These are phyloP conservation scores for Chrysoperla carnea DNA, from an alignment of 1,140 invertebrate species.

Conservation along the genomic window DNA sequence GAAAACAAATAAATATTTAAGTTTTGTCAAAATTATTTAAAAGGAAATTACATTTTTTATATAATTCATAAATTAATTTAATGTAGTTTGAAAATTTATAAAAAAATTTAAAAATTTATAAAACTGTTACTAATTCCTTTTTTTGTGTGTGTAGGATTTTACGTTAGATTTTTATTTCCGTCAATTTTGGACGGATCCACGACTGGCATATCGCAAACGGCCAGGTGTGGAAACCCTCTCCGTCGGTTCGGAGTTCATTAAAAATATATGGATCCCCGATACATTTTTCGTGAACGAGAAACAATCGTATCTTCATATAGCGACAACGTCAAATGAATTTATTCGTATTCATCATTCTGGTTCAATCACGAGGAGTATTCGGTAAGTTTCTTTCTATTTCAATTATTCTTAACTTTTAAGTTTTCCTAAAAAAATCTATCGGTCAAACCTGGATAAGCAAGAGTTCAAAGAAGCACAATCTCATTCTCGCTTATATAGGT, in stretches of 20 bases:
- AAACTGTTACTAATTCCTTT: background rate
- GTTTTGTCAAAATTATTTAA: too few species aligned
- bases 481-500: too few species aligned
- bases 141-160: constrained; percentile 58
- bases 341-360: constrained; percentile 89
- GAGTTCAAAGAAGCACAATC: background rate
- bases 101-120: too few species aligned
- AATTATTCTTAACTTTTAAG: constrained; percentile 12
- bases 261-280: constrained; percentile 96
- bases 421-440: constrained; percentile 16
- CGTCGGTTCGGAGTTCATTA: constrained; percentile 87
- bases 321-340: constrained; percentile 94
- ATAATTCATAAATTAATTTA: too few species aligned
- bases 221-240: constrained; percentile 75
- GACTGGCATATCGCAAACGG: constrained; percentile 75
- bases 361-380: constrained; percentile 86
- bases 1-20: too few species aligned
- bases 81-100: too few species aligned
- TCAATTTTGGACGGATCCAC: constrained; percentile 93
- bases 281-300: constrained; percentile 98
- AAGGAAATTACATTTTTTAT: too few species aligned
- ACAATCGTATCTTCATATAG: constrained; percentile 95
- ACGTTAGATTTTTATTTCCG: constrained; percentile 98
- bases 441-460: background rate
- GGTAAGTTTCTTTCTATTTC: constrained; percentile 40